Base-by-base conservation (phyloP, 1,140 invertebrate species). In the Heliothis virescens region DNA sequence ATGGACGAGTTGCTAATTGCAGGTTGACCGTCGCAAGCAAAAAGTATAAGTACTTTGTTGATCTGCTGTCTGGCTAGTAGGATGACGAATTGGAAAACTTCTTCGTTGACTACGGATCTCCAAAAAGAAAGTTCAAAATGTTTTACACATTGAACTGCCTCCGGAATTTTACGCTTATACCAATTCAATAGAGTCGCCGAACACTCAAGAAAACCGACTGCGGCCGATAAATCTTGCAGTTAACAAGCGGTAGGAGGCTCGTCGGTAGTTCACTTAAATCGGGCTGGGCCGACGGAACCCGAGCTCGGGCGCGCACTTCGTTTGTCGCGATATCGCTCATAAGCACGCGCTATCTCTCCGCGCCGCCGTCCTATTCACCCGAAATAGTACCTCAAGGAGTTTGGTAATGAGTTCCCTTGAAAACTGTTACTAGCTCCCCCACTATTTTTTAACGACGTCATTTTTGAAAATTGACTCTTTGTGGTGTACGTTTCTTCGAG, bases 341-440 rank as follows among this genome's bases (percentile, higher is more conserved):
- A 91, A 92, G 90, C 89, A 85, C 74, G 80, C 86, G 88, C 91
- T 93, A 93, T 92, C 90, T 91, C 88, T 69, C 75, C 80, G 81
- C 83, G 83, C 75, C 85, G 87, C 83, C 87, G 73, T 85, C 80
- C 91, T 87, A 93, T 92, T 93, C 91, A 91, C 84, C 91, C 90
- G 83, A 93, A 92, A 92, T 92, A 90, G 89, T 90, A 90, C 87
- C 89, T 92, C 86, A 91, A 90, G 87, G 89, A 90, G 89, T 89
- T 90, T 79, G 83, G 88, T 92, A 91, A 92, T 92, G 90, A 91
- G 88, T 90, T 92, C 84, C 86, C 85, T 87, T 86, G 84, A 89
- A 86, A 74, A 83, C 87, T 84, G 84, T 81, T 84, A 86, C 85
- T 85, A 84, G 83, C 81, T 82, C 76, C 80, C 79, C 81, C 79